These are phyloP conservation scores for Drosophila maculinotata DNA, from an alignment of 2,888 invertebrate genomes.

Conservation along the genomic window DNA sequence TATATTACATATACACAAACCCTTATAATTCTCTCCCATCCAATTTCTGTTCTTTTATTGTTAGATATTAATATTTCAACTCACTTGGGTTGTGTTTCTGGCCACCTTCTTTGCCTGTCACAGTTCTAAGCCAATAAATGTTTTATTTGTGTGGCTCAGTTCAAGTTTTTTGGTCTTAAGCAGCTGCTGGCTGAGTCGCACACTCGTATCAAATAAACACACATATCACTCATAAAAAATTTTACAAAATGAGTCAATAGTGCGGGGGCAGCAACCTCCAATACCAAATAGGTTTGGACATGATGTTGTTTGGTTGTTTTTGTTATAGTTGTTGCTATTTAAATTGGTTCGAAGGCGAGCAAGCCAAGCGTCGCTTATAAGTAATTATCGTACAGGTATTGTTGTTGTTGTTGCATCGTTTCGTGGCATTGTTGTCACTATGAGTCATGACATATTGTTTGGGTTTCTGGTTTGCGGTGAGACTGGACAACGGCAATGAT, in stretches of 20 bases:
- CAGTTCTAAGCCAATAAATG: constrained; percentile 55
- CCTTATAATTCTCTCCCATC: neutral
- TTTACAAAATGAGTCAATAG: constrained; percentile 44
- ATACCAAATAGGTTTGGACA: constrained; percentile 54
- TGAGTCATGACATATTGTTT: constrained; percentile 39
- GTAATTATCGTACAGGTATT: constrained; percentile 41
- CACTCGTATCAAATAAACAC: constrained; percentile 9
- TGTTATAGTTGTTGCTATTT: constrained; percentile 33
- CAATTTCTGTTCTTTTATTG: constrained; percentile 2
- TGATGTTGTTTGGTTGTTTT: constrained; percentile 20
- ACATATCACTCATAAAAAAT: constrained; percentile 27
- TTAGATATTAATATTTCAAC: constrained; percentile 18
- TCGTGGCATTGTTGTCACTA: constrained; percentile 49
- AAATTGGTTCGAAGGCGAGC: constrained; percentile 58
- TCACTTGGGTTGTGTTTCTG: constrained; percentile 10
- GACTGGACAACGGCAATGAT: constrained; percentile 6
- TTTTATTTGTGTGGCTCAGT: constrained; percentile 31
- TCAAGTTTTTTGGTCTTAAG: neutral
- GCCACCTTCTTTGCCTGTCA: neutral
- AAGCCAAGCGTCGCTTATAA: constrained; percentile 26
- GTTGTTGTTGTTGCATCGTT: constrained; percentile 24
- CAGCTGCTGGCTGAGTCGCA: constrained; percentile 12
- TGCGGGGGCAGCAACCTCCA: constrained; percentile 77
- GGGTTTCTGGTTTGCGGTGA: constrained; percentile 5
- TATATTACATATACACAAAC: no score